These are phyloP conservation scores for Cerastis leucographa DNA, from an alignment of 2,888 invertebrate species.

Conservation along the genomic window DNA sequence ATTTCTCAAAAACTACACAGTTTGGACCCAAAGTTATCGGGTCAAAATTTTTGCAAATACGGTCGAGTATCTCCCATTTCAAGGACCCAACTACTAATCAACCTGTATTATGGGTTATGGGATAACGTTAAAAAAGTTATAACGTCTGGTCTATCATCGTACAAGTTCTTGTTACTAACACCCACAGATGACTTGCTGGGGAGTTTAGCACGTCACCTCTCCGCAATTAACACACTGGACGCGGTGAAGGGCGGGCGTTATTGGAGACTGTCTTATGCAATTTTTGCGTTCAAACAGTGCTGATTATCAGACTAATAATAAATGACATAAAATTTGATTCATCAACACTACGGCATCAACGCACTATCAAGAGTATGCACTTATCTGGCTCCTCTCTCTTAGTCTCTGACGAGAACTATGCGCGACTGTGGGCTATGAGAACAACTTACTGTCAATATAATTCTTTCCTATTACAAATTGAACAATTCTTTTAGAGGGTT, in stretches of 20 bases:
- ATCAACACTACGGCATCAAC: neutral
- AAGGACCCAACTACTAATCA: no score
- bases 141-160: neutral
- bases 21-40: neutral
- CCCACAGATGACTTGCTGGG: neutral
- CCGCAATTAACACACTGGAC: neutral
- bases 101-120: no score
- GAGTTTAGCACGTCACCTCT: neutral
- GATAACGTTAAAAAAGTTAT: neutral
- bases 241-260: neutral
- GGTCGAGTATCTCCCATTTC: no score
- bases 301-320: neutral
- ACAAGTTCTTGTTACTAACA: neutral
- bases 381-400: neutral
- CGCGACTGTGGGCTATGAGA: neutral
- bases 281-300: neutral
- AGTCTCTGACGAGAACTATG: neutral
- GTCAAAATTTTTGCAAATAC: no score
- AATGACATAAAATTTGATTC: neutral
- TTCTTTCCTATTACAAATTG: neutral
- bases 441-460: neutral
- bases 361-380: neutral
- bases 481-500: neutral
- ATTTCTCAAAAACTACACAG: neutral
- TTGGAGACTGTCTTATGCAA: neutral